Percentiles rank a stretch among this genome's conserved stretches.
phyloP scores from a whole-genome alignment of 1,140 invertebrate genomes.

The Temnothorax longispinosus region DNA sequence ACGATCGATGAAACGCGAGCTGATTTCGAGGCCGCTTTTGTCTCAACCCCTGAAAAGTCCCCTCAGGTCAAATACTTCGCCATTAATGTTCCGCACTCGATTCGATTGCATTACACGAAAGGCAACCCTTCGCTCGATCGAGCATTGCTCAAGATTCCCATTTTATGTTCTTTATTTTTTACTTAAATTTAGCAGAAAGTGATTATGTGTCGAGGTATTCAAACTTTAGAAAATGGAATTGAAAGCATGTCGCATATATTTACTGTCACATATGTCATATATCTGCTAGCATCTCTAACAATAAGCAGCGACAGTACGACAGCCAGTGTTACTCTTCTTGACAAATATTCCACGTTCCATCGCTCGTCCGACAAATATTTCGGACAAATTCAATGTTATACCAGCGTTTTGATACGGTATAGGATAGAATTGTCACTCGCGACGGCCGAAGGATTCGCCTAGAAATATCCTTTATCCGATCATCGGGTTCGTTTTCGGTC shows the following conservation, averaged over 20 bases:
- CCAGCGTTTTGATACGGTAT: neutral
- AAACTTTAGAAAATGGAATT: neutral
- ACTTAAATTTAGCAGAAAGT: neutral
- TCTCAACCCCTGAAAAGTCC: conserved; percentile 64
- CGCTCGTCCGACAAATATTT: conserved; percentile 31
- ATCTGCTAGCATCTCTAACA: neutral
- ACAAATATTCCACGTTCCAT: conserved; percentile 35
- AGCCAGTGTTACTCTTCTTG: neutral
- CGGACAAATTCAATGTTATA: conserved; percentile 35
- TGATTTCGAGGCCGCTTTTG: conserved; percentile 67
- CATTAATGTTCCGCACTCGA: conserved; percentile 49
- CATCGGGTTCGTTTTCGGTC: conserved; percentile 2
- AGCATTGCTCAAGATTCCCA: neutral
- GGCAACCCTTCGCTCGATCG: neutral
- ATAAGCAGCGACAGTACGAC: neutral
- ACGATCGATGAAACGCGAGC: conserved; percentile 65
- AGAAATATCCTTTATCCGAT: conserved; percentile 52
- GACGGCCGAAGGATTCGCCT: conserved; percentile 11
- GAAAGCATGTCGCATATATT: neutral
- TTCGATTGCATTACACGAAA: conserved; percentile 32
- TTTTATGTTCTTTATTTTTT: neutral
- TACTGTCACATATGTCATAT: neutral
- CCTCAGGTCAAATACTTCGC: conserved; percentile 66
- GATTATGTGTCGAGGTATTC: neutral
- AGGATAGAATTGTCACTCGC: conserved; percentile 25